These are phyloP conservation scores for Sprattus sprattus DNA, from an alignment of 2,113 vertebrate species.

Conservation along the genomic window DNA sequence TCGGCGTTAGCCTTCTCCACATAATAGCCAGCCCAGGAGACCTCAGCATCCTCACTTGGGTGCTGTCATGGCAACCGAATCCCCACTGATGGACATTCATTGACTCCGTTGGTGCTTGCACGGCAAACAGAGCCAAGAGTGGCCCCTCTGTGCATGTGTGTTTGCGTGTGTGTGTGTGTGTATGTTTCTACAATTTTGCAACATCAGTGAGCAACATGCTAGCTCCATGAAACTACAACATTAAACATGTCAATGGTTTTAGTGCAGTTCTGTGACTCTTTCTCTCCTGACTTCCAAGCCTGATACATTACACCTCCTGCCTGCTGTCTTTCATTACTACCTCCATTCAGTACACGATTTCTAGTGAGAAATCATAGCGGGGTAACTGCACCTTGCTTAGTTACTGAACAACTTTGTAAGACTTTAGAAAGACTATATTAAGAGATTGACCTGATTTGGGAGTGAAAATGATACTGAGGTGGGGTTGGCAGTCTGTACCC, in stretches of 20 bases:
- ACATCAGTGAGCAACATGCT: not conserved
- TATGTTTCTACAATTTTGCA: not conserved
- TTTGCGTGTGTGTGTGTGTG: not conserved
- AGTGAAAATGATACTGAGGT: not conserved
- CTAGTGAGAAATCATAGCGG: not conserved
- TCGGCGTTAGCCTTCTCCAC: not conserved
- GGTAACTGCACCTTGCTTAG: conserved; percentile 21
- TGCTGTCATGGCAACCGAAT: not conserved
- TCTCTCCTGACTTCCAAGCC: not conserved
- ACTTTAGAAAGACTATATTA: not conserved
- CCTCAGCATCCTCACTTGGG: conserved; percentile 4
- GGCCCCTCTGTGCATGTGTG: not conserved
- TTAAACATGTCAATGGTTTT: conserved; percentile 13
- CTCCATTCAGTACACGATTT: conserved; percentile 20
- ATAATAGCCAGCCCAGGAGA: not conserved
- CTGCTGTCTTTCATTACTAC: conserved; percentile 17
- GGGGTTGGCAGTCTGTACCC: not conserved
- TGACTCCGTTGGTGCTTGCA: conserved; percentile 4
- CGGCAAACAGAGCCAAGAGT: not conserved
- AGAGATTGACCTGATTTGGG: conserved; percentile 9
- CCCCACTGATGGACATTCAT: not conserved
- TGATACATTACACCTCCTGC: not conserved
- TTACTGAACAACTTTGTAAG: conserved; percentile 3
- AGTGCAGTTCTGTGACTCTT: not conserved
- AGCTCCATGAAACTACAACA: not conserved